Evolutionary conservation across 2,797 vertebrate genomes (phyloP), one percentile per base, ranked within the genome.

Genomic region (Coccyzus lansbergi): DNA sequence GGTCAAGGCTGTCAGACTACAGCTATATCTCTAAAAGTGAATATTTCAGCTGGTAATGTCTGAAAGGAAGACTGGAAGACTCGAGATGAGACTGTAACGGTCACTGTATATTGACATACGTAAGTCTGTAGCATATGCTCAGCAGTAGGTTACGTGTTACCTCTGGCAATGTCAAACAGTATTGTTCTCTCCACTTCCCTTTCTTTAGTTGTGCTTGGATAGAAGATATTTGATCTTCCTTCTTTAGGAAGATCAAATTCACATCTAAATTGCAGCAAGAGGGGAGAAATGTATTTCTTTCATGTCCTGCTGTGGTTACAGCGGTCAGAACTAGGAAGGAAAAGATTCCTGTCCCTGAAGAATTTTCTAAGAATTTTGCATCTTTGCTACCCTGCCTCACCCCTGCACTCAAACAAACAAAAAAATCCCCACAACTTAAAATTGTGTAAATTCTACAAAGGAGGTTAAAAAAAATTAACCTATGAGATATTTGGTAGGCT

Each of bases 151-250:
- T 78, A 65, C 29, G 0, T 26, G 42, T 55, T 91, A 42, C 33
- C 14, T 84, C 65, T 83, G 70, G 70, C 77, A 52, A n/a, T 51
- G 75, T 85, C 82, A 94, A 95, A 82, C 11, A 38, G 15, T 51
- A 46, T 83, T 65, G 63, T 88, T 80, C 42, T 69, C 87, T 78
- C 29, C 21, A 55, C 51, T 87, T 85, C 19, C 38, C 29, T 28
- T 38, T 63, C 78, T 84, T 80, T 83, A n/a, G 90, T 90, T 94
- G 51, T 83, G 58, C 80, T 88, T 65, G 36, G 29, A 71, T 77
- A 78, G 53, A 78, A 83, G 36, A 21, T 67, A 63, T 77, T 93
- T 96, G 75, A 60, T 94, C 59, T 82, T 74, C 21, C 29, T 78
- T 82, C 48, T 51, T 62, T 10, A 63, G 81, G 63, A 90, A 92